Evolutionary conservation across 53 echinoderm and acorn worm genomes (phyloP), one percentile per base, ranked within the genome.

Genomic region (Pentamera pediparva): DNA sequence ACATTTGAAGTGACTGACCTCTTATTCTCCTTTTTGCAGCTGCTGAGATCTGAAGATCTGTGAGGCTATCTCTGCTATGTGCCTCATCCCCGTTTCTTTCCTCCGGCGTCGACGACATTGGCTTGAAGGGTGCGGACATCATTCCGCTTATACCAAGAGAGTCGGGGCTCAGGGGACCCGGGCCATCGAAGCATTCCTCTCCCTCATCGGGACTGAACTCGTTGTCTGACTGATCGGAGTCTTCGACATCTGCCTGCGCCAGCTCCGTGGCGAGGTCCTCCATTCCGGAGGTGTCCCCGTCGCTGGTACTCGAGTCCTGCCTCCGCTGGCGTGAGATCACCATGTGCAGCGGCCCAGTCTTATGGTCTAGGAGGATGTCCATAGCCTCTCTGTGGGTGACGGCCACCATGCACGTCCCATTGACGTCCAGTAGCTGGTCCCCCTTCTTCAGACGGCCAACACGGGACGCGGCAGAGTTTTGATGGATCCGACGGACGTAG

Each of bases 321-420:
- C 61, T 75, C 52, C 79, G 82, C 81, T 94, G 90, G 18, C 94
- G 84, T 1, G 94, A 78, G 10, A 94, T 84, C 26, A 88, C 90
- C 28, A 94, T 78, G 20, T 78, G 79, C 24, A 85, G 63, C 0
- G 90, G 82, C 48, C 87, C 82, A 25, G 78, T 78, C 32, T 69
- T 63, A 11, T 82, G 73, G 36, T 77, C 52, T 33, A 71, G 62
- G 29, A 94, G 59, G 39, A 94, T 77, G 36, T 79, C 82, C 87
- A 87, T 90, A 27, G 94, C 94, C 63, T 94, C 74, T 13, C 74
- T 62, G 65, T 90, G 72, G 50, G 84, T 90, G 55, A 94, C 77
- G 9, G 87, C 94, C 28, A 94, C 90, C 94, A 94, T 90, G 40
- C 94, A 90, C 37, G 81, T 78, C 24, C 89, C 94, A 18, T 90